These are phyloP conservation scores for Colaptes auratus DNA, from an alignment of 2,113 vertebrate species.

Conservation along the genomic window DNA sequence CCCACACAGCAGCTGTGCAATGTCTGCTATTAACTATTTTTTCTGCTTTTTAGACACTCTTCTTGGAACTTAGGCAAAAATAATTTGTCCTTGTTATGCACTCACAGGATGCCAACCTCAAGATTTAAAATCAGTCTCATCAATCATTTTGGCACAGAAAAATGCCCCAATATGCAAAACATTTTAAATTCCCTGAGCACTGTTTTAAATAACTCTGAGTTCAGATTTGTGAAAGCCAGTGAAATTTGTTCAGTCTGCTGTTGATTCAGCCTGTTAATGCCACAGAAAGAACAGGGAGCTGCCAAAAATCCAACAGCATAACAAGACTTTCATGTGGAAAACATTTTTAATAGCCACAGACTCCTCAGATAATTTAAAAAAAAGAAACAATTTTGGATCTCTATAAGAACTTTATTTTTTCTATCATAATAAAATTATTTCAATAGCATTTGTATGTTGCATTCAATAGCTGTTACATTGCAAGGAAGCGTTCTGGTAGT, in stretches of 20 bases:
- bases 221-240: not conserved
- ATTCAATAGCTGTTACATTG: not conserved
- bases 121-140: conserved; percentile 19
- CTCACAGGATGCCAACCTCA: conserved; percentile 4
- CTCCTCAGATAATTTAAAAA: not conserved
- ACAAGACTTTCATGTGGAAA: not conserved
- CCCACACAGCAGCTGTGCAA: conserved; percentile 19
- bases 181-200: not conserved
- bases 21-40: conserved; percentile 18
- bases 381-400: not conserved
- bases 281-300: not conserved
- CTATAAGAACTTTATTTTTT: not conserved
- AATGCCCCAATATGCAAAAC: not conserved
- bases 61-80: conserved; percentile 18
- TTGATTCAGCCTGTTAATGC: not conserved
- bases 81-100: conserved; percentile 37
- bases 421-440: not conserved
- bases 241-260: not conserved
- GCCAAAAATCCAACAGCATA: not conserved
- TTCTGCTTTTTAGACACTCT: not conserved
- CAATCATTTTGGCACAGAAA: conserved; percentile 1
- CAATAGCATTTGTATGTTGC: not conserved
- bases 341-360: not conserved
- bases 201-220: not conserved
- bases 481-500: not conserved